Conservation (phyloP, 2,113 vertebrate genomes). For the Tiliqua scincoides region DNA sequence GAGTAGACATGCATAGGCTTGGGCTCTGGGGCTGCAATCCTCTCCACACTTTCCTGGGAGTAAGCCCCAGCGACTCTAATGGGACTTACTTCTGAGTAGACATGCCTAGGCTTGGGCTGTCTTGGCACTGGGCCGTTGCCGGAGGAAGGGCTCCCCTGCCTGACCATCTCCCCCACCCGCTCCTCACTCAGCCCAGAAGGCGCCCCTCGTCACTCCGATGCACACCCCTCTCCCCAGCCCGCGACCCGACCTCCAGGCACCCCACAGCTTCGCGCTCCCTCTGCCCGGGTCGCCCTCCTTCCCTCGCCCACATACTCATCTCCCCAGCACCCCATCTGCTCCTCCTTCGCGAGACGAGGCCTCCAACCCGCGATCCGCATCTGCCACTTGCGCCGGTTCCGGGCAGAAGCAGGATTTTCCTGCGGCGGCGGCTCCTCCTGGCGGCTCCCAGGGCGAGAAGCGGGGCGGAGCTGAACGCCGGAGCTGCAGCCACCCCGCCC, state of each 20-base stretch:
- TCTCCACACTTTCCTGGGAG: no score
- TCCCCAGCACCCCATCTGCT: background rate
- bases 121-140: background rate
- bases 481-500: no score
- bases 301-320: background rate
- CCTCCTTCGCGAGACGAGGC: background rate
- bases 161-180: background rate
- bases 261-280: slow-evolving; percentile 10
- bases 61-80: no score
- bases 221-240: background rate
- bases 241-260: background rate
- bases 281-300: background rate
- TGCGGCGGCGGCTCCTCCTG: background rate
- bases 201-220: background rate
- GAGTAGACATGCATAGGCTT: no score
- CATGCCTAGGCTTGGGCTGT: no score
- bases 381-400: background rate
- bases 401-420: background rate
- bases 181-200: background rate
- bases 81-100: no score
- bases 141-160: background rate
- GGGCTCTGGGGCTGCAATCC: no score
- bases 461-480: background rate
- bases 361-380: background rate
- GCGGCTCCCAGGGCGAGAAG: background rate